phyloP scores from a whole-genome alignment of 2,888 invertebrate genomes.

The Neocrepidodera transversa region DNA sequence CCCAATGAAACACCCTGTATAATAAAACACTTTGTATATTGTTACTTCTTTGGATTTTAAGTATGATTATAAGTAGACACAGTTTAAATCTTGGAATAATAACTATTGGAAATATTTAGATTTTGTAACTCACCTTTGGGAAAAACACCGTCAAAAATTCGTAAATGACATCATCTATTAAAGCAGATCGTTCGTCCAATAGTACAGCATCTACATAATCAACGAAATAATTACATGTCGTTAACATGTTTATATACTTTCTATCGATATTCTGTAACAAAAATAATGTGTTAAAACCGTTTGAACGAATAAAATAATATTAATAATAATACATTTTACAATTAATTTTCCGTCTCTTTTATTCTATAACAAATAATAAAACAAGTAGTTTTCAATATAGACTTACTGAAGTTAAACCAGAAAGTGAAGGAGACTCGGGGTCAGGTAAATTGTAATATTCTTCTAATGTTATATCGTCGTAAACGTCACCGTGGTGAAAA shows the following conservation, averaged over 20 bases:
- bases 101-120: not conserved
- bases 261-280: conserved; percentile 73
- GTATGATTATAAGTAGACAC: not conserved
- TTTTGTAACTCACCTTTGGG: conserved; percentile 72
- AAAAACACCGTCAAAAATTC: conserved; percentile 89
- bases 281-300: too few species aligned
- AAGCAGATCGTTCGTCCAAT: conserved; percentile 83
- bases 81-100: not conserved
- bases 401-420: not conserved
- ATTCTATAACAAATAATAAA: too few species aligned
- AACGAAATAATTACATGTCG: conserved; percentile 82
- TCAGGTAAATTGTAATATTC: not conserved
- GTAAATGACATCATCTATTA: conserved; percentile 84
- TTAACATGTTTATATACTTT: conserved; percentile 81
- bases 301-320: conserved; percentile 6
- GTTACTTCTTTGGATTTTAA: too few species aligned
- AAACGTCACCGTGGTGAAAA: not conserved
- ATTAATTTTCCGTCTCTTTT: too few species aligned
- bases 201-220: conserved; percentile 92
- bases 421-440: not conserved
- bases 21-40: too few species aligned
- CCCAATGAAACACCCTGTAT: too few species aligned
- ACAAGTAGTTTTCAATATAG: not conserved
- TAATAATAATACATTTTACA: too few species aligned
- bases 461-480: not conserved